Percentiles rank a stretch among this genome's conserved stretches.
Conservation (phyloP, 2,888 invertebrate species). For the Patella caerulea region DNA sequence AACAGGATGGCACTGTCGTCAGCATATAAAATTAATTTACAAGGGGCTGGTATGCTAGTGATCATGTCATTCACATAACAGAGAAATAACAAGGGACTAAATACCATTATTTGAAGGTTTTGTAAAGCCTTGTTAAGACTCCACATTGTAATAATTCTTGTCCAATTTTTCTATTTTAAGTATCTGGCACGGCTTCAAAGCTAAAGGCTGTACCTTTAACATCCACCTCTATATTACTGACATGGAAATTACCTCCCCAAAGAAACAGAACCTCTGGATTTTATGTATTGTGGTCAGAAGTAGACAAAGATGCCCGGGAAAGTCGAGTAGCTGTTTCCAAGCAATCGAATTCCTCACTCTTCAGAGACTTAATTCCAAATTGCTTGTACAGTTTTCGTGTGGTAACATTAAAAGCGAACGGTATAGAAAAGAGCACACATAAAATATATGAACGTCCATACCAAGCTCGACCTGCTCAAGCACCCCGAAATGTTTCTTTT, state of each 20-base stretch:
- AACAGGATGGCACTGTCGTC: too few species aligned
- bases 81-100: too few species aligned
- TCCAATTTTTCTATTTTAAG: not conserved
- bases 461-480: constrained; percentile 26
- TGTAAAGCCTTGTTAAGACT: too few species aligned
- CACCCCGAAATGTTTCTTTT: constrained; percentile 24
- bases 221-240: constrained; percentile 29
- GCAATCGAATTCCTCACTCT: constrained; percentile 23
- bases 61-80: too few species aligned
- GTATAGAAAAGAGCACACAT: constrained; percentile 21
- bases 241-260: constrained; percentile 34
- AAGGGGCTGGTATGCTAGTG: too few species aligned
- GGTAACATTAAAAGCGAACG: constrained; percentile 25
- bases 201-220: constrained; percentile 33
- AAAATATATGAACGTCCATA: constrained; percentile 22
- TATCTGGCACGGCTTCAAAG: constrained; percentile 25
- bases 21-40: too few species aligned
- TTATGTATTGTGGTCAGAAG: constrained; percentile 30
- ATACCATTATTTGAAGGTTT: too few species aligned
- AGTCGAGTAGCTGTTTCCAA: constrained; percentile 25
- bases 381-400: constrained; percentile 34
- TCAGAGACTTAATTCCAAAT: constrained; percentile 29
- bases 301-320: constrained; percentile 19
- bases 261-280: constrained; percentile 31
- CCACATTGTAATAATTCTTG: too few species aligned